These are phyloP conservation scores for Mus pahari DNA, from an alignment of 2,113 vertebrate genomes.

Conservation along the genomic window DNA sequence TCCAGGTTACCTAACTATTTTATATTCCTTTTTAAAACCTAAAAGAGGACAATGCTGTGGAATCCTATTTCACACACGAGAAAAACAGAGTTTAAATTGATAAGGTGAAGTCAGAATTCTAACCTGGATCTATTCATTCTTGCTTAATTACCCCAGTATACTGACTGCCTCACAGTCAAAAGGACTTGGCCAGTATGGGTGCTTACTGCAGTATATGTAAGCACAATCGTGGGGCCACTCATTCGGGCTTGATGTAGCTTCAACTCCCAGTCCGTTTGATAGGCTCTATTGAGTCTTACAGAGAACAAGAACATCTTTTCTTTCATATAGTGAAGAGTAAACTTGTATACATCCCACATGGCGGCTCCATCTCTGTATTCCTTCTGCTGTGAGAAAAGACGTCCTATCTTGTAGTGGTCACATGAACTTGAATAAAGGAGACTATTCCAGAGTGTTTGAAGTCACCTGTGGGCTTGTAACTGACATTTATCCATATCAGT, in stretches of 20 bases:
- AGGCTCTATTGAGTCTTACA: background rate
- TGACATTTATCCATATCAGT: background rate
- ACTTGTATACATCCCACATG: background rate
- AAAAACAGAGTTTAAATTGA: background rate
- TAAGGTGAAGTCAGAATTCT: background rate
- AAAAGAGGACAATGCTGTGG: background rate
- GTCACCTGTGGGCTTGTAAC: background rate
- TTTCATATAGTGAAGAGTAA: background rate
- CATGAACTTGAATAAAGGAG: background rate
- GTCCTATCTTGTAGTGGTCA: background rate
- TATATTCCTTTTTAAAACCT: background rate
- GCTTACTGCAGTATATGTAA: background rate
- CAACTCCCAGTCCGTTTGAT: background rate
- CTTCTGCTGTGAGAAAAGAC: background rate
- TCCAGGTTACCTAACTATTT: background rate
- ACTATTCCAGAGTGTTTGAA: background rate
- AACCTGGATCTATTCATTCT: background rate
- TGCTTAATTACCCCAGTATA: background rate
- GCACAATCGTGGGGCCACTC: background rate
- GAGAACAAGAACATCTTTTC: background rate
- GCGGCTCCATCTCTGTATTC: background rate
- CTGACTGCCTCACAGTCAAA: background rate
- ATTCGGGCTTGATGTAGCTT: background rate
- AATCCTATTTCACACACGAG: background rate
- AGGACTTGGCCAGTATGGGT: background rate